These are phyloP conservation scores for Lasioglossum morio DNA, from an alignment of 2,888 invertebrate genomes.

Conservation along the genomic window DNA sequence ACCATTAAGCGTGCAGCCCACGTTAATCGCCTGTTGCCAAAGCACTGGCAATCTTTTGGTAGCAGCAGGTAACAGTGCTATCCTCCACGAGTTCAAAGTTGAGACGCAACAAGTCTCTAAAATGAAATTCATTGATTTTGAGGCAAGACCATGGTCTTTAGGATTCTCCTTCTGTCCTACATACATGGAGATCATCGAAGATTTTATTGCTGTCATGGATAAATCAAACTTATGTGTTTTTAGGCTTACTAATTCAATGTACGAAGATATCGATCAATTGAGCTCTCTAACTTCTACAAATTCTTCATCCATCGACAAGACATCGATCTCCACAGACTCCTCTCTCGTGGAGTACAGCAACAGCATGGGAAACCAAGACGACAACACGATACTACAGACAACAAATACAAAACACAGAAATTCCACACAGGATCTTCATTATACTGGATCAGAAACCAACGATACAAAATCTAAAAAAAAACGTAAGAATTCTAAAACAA, in stretches of 20 bases:
- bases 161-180: constrained; percentile 88
- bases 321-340: constrained; percentile 77
- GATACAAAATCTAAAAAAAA: constrained; percentile 62
- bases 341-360: constrained; percentile 70
- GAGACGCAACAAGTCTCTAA: constrained; percentile 89
- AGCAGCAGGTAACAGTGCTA: constrained; percentile 84
- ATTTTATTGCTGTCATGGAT: constrained; percentile 89
- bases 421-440: constrained; percentile 51
- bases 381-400: constrained; percentile 39
- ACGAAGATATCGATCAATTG: constrained; percentile 81
- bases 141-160: constrained; percentile 88
- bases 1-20: constrained; percentile 87
- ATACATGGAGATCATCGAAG: constrained; percentile 88
- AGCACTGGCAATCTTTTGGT: constrained; percentile 85
- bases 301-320: constrained; percentile 78
- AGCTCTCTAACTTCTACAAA: constrained; percentile 79
- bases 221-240: constrained; percentile 87
- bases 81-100: constrained; percentile 87
- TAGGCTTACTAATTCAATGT: constrained; percentile 80
- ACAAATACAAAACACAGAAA: constrained; percentile 48
- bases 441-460: constrained; percentile 51
- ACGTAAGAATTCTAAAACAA: constrained; percentile 71
- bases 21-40: constrained; percentile 88
- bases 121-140: constrained; percentile 89
- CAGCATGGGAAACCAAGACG: constrained; percentile 54